Conservation (phyloP, 2,113 vertebrate genomes). For the Cavia aperea region DNA sequence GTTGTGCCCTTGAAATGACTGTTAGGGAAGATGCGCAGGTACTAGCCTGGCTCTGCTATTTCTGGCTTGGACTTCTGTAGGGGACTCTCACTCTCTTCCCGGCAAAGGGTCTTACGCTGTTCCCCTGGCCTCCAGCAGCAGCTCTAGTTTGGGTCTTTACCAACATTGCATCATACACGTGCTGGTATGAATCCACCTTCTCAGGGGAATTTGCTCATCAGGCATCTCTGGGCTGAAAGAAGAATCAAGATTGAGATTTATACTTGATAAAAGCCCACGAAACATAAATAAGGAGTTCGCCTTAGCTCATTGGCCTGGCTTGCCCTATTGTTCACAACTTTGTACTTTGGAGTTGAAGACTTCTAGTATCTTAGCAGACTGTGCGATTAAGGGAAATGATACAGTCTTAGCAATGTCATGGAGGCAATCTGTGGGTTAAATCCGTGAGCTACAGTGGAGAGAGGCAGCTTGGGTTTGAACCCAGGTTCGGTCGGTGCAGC, state of each 20-base stretch:
- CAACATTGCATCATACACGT: accelerated
- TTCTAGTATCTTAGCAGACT: not conserved
- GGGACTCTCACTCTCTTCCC: not conserved
- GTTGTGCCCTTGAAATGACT: conserved; percentile 34
- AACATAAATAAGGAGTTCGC: not conserved
- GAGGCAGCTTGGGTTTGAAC: not conserved
- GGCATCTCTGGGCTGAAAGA: not conserved
- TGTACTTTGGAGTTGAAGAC: not conserved
- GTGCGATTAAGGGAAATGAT: not conserved
- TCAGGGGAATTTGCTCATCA: not conserved
- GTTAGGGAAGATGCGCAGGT: not conserved
- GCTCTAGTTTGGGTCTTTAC: accelerated
- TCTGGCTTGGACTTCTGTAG: not conserved
- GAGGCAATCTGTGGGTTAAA: not conserved
- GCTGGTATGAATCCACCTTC: not conserved
- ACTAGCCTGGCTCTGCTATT: not conserved
- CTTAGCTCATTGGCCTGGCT: not conserved
- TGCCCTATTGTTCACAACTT: not conserved
- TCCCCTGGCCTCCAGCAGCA: not conserved
- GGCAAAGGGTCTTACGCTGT: not conserved
- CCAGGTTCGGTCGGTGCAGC: not conserved
- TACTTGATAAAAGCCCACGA: not conserved
- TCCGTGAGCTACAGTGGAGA: not conserved
- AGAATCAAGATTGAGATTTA: accelerated
- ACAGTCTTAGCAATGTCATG: not conserved